Percentiles rank a stretch among this genome's conserved stretches.
These are phyloP conservation scores for Psilopsiagon aymara DNA, from an alignment of 2,113 vertebrate species.

Conservation along the genomic window DNA sequence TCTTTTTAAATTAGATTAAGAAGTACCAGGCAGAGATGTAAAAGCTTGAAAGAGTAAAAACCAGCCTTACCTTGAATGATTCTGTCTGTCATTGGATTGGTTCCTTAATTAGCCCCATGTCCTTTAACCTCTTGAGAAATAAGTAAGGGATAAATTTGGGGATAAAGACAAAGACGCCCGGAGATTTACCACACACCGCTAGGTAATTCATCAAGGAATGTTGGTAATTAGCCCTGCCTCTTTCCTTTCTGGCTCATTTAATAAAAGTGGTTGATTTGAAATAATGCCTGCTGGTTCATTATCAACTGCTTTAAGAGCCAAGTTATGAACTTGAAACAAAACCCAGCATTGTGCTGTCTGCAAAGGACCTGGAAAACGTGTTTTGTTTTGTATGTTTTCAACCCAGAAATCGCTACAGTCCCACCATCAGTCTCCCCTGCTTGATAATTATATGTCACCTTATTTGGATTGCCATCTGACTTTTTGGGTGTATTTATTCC, in stretches of 20 bases:
- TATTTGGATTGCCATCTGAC: conserved; percentile 53
- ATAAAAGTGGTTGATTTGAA: conserved; percentile 83
- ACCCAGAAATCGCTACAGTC: not conserved
- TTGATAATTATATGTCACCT: conserved; percentile 54
- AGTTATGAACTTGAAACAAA: conserved; percentile 79
- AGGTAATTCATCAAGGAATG: conserved; percentile 95
- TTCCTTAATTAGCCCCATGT: conserved; percentile 88
- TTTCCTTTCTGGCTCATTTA: conserved; percentile 90
- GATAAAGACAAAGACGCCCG: conserved; percentile 83
- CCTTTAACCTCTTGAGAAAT: conserved; percentile 91
- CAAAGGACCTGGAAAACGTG: conserved; percentile 30
- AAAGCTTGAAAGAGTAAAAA: conserved; percentile 76
- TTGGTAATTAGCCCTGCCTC: conserved; percentile 88
- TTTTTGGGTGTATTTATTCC: conserved; percentile 27
- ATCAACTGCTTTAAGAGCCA: conserved; percentile 82
- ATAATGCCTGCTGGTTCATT: conserved; percentile 86
- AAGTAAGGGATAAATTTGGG: conserved; percentile 90
- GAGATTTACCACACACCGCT: conserved; percentile 91
- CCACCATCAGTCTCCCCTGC: not conserved
- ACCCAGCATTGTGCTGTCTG: conserved; percentile 72
- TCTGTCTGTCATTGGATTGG: conserved; percentile 81
- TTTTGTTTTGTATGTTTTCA: not conserved
- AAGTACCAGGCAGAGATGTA: conserved; percentile 88
- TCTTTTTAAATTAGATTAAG: conserved; percentile 80
- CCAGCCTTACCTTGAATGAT: conserved; percentile 86